These are phyloP conservation scores for Oophaga pumilio DNA, from an alignment of 2,113 vertebrate genomes.

Conservation along the genomic window DNA sequence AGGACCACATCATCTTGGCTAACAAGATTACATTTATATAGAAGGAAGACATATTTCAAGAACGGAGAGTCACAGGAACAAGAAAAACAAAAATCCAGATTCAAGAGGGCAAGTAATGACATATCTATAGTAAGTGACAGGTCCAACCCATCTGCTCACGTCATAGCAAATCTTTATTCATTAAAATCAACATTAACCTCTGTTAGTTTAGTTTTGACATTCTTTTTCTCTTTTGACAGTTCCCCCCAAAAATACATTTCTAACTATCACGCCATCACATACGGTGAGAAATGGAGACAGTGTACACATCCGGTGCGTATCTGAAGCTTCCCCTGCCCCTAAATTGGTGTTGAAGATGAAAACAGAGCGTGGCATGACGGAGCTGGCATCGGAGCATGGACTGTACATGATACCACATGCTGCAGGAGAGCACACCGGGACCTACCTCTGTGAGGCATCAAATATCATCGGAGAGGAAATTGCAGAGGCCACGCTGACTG, in stretches of 20 bases:
- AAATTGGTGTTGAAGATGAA: conserved; percentile 68
- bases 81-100: too few species aligned
- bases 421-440: conserved; percentile 62
- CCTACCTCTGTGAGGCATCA: conserved; percentile 64
- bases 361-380: conserved; percentile 57
- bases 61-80: too few species aligned
- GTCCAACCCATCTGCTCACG: too few species aligned
- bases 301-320: conserved; percentile 65
- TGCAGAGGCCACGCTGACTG: neutral
- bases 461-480: conserved; percentile 61
- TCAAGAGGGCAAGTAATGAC: too few species aligned
- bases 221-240: conserved; percentile 63
- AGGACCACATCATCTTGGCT: too few species aligned
- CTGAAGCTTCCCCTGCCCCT: conserved; percentile 64
- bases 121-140: too few species aligned
- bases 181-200: neutral
- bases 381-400: conserved; percentile 60
- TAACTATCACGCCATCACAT: conserved; percentile 67
- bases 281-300: conserved; percentile 65
- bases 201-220: neutral
- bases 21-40: too few species aligned
- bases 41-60: too few species aligned
- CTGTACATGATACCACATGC: conserved; percentile 58
- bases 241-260: conserved; percentile 67
- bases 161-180: neutral